Evolutionary conservation across 2,113 vertebrate species (phyloP).

Genomic region (Eclectus roratus): DNA sequence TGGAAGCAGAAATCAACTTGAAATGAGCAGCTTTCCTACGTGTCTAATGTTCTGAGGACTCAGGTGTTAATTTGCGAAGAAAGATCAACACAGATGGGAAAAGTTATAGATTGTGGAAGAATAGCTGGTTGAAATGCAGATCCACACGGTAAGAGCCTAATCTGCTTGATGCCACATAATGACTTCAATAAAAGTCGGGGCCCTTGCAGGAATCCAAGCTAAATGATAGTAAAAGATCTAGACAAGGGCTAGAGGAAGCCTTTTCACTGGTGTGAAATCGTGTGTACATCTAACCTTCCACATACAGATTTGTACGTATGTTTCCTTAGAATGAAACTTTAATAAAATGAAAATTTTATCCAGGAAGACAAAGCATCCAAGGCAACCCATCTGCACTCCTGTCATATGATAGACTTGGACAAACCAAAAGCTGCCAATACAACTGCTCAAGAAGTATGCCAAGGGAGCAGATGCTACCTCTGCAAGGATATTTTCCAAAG

Average conservation of each 20-base stretch:
- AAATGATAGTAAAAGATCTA: constrained; percentile 12
- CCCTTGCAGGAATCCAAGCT: constrained; percentile 17
- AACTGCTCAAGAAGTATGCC: constrained; percentile 53
- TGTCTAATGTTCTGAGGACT: constrained; percentile 39
- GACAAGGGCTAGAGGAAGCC: background rate
- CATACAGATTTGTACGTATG: background rate
- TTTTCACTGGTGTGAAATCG: constrained; percentile 6
- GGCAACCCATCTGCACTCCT: constrained; percentile 46
- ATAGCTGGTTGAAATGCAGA: constrained; percentile 56
- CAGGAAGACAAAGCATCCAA: constrained; percentile 7
- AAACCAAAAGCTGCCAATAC: constrained; percentile 34
- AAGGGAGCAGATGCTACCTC: constrained; percentile 59
- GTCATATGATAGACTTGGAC: constrained; percentile 32
- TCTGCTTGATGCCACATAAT: constrained; percentile 30
- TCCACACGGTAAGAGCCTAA: constrained; percentile 56
- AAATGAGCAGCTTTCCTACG: constrained; percentile 52
- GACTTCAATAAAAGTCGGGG: constrained; percentile 14
- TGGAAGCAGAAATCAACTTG: constrained; percentile 2
- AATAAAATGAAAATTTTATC: constrained; percentile 7
- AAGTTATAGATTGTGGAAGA: constrained; percentile 49
- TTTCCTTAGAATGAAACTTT: constrained; percentile 14
- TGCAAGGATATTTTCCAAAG: constrained; percentile 60
- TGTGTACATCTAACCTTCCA: background rate
- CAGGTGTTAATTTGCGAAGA: constrained; percentile 53
- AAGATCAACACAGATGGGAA: constrained; percentile 67